Percentiles rank a stretch among this genome's conserved stretches.
Evolutionary conservation across 1,140 invertebrate genomes (phyloP).

Genomic region (Carcinoscorpius rotundicauda): DNA sequence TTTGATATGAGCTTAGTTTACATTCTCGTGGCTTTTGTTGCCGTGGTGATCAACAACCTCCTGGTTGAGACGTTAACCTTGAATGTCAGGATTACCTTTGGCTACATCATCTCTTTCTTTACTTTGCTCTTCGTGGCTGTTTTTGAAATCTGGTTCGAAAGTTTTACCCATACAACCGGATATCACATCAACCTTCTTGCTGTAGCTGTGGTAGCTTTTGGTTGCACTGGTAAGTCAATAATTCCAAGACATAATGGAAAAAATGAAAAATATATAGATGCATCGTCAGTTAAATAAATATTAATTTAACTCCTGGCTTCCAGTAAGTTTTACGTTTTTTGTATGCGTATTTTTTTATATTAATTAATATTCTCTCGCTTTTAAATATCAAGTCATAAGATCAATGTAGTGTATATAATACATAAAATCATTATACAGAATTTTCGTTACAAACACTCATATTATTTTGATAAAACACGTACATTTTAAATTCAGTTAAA

Average conservation of each 20-base stretch:
- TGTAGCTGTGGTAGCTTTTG: slow-evolving; percentile 69
- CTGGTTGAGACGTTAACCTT: slow-evolving; percentile 68
- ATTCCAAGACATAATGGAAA: no score
- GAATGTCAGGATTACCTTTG: slow-evolving; percentile 70
- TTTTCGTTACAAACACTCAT: neutral
- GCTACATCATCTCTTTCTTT: slow-evolving; percentile 65
- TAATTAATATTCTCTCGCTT: neutral
- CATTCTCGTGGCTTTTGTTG: slow-evolving; percentile 70
- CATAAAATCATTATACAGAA: neutral
- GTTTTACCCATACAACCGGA: slow-evolving; percentile 52
- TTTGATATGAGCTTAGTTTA: slow-evolving; percentile 87
- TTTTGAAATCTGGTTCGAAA: slow-evolving; percentile 70
- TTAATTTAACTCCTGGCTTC: no score
- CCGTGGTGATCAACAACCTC: slow-evolving; percentile 72
- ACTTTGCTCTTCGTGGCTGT: slow-evolving; percentile 68
- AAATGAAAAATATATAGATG: no score
- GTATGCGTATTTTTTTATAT: neutral
- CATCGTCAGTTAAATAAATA: no score
- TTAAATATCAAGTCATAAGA: neutral
- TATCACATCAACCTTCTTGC: slow-evolving; percentile 72
- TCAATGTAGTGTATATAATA: neutral
- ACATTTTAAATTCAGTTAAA: neutral
- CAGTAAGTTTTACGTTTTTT: neutral
- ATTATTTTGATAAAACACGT: slow-evolving; percentile 4
- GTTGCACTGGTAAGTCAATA: slow-evolving; percentile 56